Evolutionary conservation across 2,888 invertebrate species (phyloP).

Genomic region (Xanthia icteritia): DNA sequence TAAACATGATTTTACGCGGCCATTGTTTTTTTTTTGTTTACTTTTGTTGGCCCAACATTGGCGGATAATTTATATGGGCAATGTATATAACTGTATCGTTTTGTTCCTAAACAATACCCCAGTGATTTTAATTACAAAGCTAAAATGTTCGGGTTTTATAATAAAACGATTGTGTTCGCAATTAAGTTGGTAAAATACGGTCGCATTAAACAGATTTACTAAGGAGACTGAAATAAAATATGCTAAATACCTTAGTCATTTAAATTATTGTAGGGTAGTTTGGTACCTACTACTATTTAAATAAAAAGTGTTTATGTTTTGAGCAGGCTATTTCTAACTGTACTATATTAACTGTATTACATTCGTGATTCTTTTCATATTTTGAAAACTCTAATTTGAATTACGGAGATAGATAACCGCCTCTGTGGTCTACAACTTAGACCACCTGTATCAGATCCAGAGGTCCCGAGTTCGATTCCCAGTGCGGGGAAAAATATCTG

Average conservation of each 20-base stretch:
- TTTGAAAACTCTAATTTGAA: background rate
- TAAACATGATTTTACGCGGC: slow-evolving; percentile 25
- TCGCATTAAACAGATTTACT: slow-evolving; percentile 42
- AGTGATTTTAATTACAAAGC: slow-evolving; percentile 58
- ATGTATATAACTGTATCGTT: slow-evolving; percentile 45
- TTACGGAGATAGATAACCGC: too few species aligned
- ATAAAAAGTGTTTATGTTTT: slow-evolving; percentile 5
- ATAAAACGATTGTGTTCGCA: slow-evolving; percentile 44
- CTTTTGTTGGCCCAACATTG: slow-evolving; percentile 51
- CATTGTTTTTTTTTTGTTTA: slow-evolving; percentile 25
- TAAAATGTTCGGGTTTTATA: slow-evolving; percentile 50
- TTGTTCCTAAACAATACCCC: slow-evolving; percentile 58
- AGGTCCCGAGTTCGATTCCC: too few species aligned
- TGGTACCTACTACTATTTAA: background rate
- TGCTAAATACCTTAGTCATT: slow-evolving; percentile 23
- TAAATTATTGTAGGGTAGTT: slow-evolving; percentile 21
- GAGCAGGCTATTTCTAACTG: background rate
- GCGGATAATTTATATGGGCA: slow-evolving; percentile 52
- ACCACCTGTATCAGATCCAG: too few species aligned
- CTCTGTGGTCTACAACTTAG: too few species aligned
- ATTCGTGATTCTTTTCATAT: too few species aligned
- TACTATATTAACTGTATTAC: too few species aligned
- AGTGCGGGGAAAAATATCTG: too few species aligned
- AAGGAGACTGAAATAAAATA: slow-evolving; percentile 30
- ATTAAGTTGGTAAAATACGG: slow-evolving; percentile 51